Conservation (phyloP, 2,113 vertebrate species). For the Sapajus apella region DNA sequence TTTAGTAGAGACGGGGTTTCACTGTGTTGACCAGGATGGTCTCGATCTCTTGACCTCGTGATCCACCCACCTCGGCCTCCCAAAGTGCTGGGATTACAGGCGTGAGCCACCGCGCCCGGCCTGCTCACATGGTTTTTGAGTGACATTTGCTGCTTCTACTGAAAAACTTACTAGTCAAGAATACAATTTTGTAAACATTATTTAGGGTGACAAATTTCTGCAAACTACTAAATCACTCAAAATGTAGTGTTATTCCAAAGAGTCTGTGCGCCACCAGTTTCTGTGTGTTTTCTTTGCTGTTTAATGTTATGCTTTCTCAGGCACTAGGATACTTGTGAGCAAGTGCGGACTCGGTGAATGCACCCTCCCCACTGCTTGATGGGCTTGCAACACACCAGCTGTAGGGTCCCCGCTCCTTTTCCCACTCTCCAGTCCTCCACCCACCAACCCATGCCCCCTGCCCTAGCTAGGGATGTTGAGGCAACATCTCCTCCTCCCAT, state of each 20-base stretch:
- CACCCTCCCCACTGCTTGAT: rapidly evolving
- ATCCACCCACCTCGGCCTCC: too few relatives aligned
- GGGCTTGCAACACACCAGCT: background rate
- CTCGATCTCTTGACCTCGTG: too few relatives aligned
- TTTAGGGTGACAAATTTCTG: background rate
- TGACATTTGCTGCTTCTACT: background rate
- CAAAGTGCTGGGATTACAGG: too few relatives aligned
- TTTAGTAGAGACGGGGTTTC: too few relatives aligned
- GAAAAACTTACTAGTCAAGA: background rate
- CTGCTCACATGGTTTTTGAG: too few relatives aligned
- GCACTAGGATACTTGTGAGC: background rate
- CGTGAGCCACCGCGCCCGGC: too few relatives aligned
- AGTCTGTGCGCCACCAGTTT: background rate
- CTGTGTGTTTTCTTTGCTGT: background rate
- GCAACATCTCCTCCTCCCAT: background rate
- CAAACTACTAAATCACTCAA: background rate
- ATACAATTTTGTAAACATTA: background rate
- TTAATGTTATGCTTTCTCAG: background rate
- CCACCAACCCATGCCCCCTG: background rate
- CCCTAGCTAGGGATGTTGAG: too few relatives aligned
- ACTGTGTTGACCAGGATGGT: too few relatives aligned
- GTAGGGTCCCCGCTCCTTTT: rapidly evolving
- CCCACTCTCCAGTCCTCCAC: rapidly evolving
- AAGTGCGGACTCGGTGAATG: background rate
- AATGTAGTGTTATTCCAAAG: background rate